These are phyloP conservation scores for Pocillopora damicornis DNA, from an alignment of 64 coral and sea anemone genomes.

Conservation along the genomic window DNA sequence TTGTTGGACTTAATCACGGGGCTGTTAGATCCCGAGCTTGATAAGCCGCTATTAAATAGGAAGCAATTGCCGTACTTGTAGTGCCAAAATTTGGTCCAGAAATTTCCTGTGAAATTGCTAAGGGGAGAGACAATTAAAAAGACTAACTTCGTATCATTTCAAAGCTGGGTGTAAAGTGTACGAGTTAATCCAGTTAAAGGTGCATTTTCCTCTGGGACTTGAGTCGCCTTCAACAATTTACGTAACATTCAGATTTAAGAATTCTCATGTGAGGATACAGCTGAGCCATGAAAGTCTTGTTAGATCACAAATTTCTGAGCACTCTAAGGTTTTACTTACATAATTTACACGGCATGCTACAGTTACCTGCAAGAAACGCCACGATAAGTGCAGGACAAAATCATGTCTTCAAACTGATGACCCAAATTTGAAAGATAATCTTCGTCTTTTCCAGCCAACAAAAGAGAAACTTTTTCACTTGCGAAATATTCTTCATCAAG, in stretches of 20 bases:
- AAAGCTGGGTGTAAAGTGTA: too few species aligned
- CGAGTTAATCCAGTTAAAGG: too few species aligned
- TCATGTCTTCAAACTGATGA: constrained; percentile 52
- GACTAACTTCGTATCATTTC: too few species aligned
- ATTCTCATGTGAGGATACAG: too few species aligned
- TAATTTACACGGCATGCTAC: neutral
- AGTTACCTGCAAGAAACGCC: constrained; percentile 54
- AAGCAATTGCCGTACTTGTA: constrained; percentile 69
- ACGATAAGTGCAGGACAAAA: constrained; percentile 40
- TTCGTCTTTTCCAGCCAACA: constrained; percentile 24
- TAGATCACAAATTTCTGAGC: too few species aligned
- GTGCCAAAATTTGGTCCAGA: constrained; percentile 60
- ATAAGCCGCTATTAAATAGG: constrained; percentile 39
- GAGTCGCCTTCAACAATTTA: too few species aligned
- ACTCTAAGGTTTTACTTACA: too few species aligned
- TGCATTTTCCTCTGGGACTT: too few species aligned
- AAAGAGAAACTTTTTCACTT: constrained; percentile 8
- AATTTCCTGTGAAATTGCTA: constrained; percentile 53
- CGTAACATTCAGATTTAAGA: too few species aligned
- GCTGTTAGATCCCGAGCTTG: constrained; percentile 1
- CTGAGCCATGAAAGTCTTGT: too few species aligned
- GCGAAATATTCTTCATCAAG: neutral
- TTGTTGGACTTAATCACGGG: constrained; percentile 36
- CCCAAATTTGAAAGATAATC: neutral
- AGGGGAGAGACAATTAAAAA: neutral